These are phyloP conservation scores for Meda fulgida DNA, from an alignment of 2,797 vertebrate genomes.

Conservation along the genomic window DNA sequence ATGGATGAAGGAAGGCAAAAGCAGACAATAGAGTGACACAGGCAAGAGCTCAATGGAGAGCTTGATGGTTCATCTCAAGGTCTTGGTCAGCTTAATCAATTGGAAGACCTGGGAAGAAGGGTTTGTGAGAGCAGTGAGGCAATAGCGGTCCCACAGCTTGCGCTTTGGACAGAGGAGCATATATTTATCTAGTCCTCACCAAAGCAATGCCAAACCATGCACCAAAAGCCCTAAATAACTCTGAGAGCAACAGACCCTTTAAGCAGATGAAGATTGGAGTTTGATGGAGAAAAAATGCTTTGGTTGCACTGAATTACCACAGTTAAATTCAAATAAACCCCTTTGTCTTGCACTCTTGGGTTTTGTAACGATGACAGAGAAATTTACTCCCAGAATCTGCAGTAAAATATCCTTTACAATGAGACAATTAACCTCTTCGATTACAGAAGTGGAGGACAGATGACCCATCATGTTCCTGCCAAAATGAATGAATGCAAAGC, in stretches of 20 bases:
- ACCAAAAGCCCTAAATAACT: slow-evolving; percentile 30
- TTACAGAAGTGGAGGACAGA: slow-evolving; percentile 14
- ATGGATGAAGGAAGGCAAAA: slow-evolving; percentile 66
- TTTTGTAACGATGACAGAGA: slow-evolving; percentile 17
- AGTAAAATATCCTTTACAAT: slow-evolving; percentile 30
- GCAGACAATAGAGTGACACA: slow-evolving; percentile 63
- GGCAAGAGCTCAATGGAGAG: slow-evolving; percentile 46
- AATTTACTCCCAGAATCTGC: neutral
- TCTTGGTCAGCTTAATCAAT: slow-evolving; percentile 43
- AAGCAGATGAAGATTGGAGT: slow-evolving; percentile 58
- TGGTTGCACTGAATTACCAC: neutral
- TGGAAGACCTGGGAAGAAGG: slow-evolving; percentile 29
- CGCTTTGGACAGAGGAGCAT: neutral
- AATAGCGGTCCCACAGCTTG: slow-evolving; percentile 18
- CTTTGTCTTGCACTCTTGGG: slow-evolving; percentile 6
- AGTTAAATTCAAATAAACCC: slow-evolving; percentile 28
- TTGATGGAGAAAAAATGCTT: slow-evolving; percentile 52
- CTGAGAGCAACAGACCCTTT: slow-evolving; percentile 72
- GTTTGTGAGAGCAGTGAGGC: slow-evolving; percentile 22
- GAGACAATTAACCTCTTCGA: slow-evolving; percentile 46
- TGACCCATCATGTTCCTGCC: slow-evolving; percentile 29
- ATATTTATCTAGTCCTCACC: neutral
- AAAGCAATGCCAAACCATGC: slow-evolving; percentile 4
- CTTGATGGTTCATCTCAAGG: slow-evolving; percentile 36
- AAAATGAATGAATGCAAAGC: slow-evolving; percentile 36